These are phyloP conservation scores for Contarinia nasturtii DNA, from an alignment of 1,140 invertebrate species.

Conservation along the genomic window DNA sequence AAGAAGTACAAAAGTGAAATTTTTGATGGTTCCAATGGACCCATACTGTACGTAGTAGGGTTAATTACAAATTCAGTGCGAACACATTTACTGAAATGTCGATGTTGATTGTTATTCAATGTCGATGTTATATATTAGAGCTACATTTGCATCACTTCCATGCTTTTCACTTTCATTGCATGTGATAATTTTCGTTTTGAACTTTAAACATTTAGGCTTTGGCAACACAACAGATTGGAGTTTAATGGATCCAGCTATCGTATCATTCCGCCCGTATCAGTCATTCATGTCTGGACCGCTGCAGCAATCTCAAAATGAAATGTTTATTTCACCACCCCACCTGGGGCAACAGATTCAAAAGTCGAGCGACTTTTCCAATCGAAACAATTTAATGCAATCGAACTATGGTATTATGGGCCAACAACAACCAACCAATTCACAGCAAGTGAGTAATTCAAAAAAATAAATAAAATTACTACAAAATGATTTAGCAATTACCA, in stretches of 20 bases:
- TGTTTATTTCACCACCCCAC: constrained; percentile 14
- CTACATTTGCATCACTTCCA: too few relatives aligned
- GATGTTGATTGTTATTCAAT: too few relatives aligned
- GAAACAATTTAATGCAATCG: constrained; percentile 11
- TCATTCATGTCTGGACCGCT: constrained; percentile 13
- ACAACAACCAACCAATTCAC: constrained; percentile 13
- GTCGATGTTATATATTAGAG: too few relatives aligned
- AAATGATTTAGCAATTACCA: constrained; percentile 22
- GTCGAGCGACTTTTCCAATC: background rate
- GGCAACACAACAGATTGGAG: constrained; percentile 19
- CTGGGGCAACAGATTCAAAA: constrained; percentile 9
- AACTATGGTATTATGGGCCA: constrained; percentile 15
- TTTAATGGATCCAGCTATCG: constrained; percentile 22
- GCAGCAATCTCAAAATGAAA: constrained; percentile 14
- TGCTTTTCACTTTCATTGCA: too few relatives aligned
- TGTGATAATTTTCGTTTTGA: too few relatives aligned
- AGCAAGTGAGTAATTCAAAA: constrained; percentile 24
- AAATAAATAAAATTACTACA: constrained; percentile 23
- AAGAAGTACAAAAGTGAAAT: too few relatives aligned
- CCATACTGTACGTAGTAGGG: too few relatives aligned
- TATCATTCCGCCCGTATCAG: constrained; percentile 21
- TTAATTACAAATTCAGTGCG: too few relatives aligned
- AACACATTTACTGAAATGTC: too few relatives aligned
- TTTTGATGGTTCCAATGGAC: too few relatives aligned
- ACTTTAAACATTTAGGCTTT: constrained; percentile 10